Base-by-base conservation (phyloP, 2,888 invertebrate genomes). In the Ariolimax columbianus region DNA sequence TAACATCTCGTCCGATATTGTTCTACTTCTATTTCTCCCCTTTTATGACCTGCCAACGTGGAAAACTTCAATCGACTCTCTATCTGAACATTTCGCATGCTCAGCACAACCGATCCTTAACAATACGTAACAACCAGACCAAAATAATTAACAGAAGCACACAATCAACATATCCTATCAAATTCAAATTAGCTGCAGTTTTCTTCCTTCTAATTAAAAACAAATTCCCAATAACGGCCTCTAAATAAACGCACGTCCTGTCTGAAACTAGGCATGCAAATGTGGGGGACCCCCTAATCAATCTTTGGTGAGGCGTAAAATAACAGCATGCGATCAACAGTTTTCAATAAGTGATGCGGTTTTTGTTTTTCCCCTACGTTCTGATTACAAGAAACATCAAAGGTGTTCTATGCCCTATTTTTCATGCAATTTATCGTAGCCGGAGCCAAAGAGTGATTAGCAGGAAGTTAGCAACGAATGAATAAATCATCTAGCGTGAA, bases 351-450 rank as follows among this genome's bases (percentile, higher is more conserved):
- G 43, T n/a, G 43, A 73, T 43, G 70, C 23, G 26, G 0, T 4
- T 70, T 36, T 43, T 43, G 6, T 73, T 47, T 11, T n/a, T 73
- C 17, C 43, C 43, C 17, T 30, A 11, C n/a, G 43, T 43, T 43
- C 30, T 73, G 43, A 73, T 73, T 43, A 43, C 17, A 19, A 43
- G n/a, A 73, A 47, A 43, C 43, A 47, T 73, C 73, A 73, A 73
- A 73, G 43, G 43, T 43, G 11, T 1, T 30, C 1, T n/a, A 9
- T 73, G 66, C 47, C n/a, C 73, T n/a, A n/a, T 43, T 73, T 14
- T 73, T 73, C 43, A 26, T 30, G 73, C 40, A 43, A 47, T 47
- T 73, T 73, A 73, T 17, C 68, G 47, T 47, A 47, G 30, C 33
- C 1, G 30, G 47, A 38, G 40, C 14, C 70, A 43, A 26, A 11